Percentiles rank a stretch among this genome's conserved stretches.
Evolutionary conservation across 2,113 vertebrate species (phyloP).

Genomic region (Chrysochloris asiatica): DNA sequence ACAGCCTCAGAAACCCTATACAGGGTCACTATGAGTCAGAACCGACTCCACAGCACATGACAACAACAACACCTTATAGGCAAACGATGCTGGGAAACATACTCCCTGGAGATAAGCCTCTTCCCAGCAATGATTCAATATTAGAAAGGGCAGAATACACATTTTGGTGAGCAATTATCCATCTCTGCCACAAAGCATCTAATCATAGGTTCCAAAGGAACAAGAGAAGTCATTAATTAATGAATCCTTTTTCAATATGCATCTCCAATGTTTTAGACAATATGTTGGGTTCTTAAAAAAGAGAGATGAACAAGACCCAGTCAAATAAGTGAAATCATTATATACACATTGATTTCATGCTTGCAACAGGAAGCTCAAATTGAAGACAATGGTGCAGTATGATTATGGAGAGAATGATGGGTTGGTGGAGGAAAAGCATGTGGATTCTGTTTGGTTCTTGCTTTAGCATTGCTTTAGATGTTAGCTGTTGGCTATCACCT

Average conservation of each 20-base stretch:
- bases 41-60: too few species aligned
- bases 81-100: background rate
- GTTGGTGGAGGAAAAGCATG: background rate
- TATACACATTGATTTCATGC: background rate
- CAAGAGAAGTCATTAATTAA: background rate
- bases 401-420: background rate
- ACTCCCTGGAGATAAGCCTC: background rate
- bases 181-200: background rate
- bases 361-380: background rate
- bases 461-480: background rate
- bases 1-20: too few species aligned
- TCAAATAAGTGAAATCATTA: background rate
- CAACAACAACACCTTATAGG: too few species aligned
- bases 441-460: background rate
- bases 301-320: background rate
- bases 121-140: background rate
- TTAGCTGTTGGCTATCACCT: background rate
- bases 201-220: background rate
- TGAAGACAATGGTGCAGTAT: background rate
- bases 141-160: background rate
- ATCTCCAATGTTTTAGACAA: background rate
- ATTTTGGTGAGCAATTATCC: background rate
- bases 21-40: too few species aligned
- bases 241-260: slow-evolving; percentile 3
- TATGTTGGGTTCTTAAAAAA: background rate